A percentile compares a stretch with the other conserved stretches of the same genome.
Evolutionary conservation across 2,113 vertebrate species (phyloP).

Genomic region (Oryctolagus cuniculus): mOryCun1.1 NC_091440.1:13291501-13292000

Average conservation of each 20-base stretch:
- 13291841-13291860: background rate
- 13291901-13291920: background rate
- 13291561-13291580: background rate
- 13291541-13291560: background rate
- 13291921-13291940: background rate
- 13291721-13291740: background rate
- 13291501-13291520: background rate
- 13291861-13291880: constrained; percentile 10
- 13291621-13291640: background rate
- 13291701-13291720: constrained; percentile 9
- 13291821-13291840: background rate
- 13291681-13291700: constrained; percentile 38
- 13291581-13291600: background rate
- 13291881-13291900: background rate
- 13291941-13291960: background rate
- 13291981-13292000: background rate
- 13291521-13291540: background rate
- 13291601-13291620: background rate
- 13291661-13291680: background rate
- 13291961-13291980: background rate
- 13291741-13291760: background rate
- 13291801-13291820: background rate
- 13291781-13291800: background rate
- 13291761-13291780: background rate
- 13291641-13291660: background rate